phyloP scores from a whole-genome alignment of 1,140 invertebrate genomes.

The Mamestra configurata region DNA sequence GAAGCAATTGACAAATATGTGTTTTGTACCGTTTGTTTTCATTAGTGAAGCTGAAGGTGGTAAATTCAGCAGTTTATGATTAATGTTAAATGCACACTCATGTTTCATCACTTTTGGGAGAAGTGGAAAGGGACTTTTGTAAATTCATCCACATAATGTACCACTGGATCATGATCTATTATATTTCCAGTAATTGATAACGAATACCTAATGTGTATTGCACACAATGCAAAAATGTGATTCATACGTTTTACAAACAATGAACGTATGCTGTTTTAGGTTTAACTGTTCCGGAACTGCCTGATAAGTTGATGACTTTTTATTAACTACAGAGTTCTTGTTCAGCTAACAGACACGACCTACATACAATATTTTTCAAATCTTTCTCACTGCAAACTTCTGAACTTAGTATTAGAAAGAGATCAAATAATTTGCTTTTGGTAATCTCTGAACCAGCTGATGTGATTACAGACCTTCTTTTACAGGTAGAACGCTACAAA shows the following conservation, averaged over 20 bases:
- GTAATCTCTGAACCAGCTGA: no score
- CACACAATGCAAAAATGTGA: not conserved
- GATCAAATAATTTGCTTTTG: no score
- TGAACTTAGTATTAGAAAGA: no score
- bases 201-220: not conserved
- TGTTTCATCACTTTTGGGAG: no score
- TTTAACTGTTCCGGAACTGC: not conserved
- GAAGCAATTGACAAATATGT: slow-evolving; percentile 16
- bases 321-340: no score
- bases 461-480: no score
- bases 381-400: no score
- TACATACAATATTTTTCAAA: no score
- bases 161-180: not conserved
- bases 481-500: no score
- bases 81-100: no score
- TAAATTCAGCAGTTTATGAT: not conserved
- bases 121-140: not conserved
- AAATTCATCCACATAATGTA: not conserved
- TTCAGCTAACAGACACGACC: no score
- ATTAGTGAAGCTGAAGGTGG: not conserved
- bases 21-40: not conserved
- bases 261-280: not conserved
- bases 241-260: not conserved
- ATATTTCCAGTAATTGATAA: not conserved
- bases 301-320: not conserved